Percentiles rank a stretch among this genome's conserved stretches.
phyloP scores from a whole-genome alignment of 2,113 vertebrate genomes.

The Ictalurus furcatus region DNA sequence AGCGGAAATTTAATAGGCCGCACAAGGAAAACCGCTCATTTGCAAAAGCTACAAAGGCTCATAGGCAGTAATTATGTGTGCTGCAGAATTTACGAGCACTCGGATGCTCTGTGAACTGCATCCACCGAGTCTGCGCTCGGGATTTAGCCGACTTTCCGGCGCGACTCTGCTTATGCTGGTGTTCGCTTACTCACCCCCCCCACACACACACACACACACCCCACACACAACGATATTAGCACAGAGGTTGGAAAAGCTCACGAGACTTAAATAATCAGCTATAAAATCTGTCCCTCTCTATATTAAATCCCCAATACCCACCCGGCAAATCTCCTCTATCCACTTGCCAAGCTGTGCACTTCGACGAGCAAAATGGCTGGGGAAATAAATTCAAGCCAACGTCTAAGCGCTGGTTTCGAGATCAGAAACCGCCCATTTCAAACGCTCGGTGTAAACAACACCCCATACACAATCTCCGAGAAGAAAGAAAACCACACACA shows the following conservation, averaged over 20 bases:
- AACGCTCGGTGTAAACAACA: background rate
- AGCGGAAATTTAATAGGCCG: slow-evolving; percentile 47
- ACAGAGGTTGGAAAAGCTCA: slow-evolving; percentile 4
- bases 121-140: background rate
- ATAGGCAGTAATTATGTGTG: slow-evolving; percentile 25
- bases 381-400: background rate
- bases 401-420: background rate
- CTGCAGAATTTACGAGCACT: slow-evolving; percentile 30
- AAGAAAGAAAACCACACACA: background rate
- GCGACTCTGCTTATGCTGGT: background rate
- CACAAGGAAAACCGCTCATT: slow-evolving; percentile 48
- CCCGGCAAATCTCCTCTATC: slow-evolving; percentile 7
- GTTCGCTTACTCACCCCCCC: too few relatives aligned
- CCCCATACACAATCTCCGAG: background rate
- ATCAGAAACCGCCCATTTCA: slow-evolving; percentile 7
- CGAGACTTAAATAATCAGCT: slow-evolving; percentile 11
- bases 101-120: slow-evolving; percentile 4
- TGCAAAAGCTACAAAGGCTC: slow-evolving; percentile 40
- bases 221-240: background rate
- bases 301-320: slow-evolving; percentile 8
- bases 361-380: background rate
- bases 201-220: background rate
- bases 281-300: slow-evolving; percentile 26
- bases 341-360: background rate
- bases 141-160: background rate